Percentiles rank a stretch among this genome's conserved stretches.
Conservation (phyloP, 2,113 vertebrate genomes). For the Salvelinus fontinalis region DNA sequence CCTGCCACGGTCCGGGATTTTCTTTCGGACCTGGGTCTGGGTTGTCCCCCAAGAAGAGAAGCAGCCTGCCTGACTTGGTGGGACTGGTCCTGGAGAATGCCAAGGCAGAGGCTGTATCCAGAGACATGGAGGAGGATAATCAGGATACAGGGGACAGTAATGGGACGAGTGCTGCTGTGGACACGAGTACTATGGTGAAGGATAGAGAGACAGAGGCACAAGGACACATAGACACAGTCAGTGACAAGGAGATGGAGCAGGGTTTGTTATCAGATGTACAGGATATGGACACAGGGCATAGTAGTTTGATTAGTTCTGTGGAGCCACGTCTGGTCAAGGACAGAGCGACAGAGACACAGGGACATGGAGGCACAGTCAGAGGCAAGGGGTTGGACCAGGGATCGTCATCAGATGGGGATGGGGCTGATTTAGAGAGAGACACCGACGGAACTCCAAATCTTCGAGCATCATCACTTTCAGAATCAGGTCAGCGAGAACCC, state of each 20-base stretch:
- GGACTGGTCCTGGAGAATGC: constrained; percentile 62
- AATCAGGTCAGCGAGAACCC: neutral
- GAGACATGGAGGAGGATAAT: constrained; percentile 22
- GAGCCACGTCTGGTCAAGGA: too few relatives aligned
- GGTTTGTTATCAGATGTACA: constrained; percentile 5
- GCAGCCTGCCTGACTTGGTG: constrained; percentile 71
- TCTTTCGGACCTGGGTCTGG: constrained; percentile 9
- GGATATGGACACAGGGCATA: neutral
- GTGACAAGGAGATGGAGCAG: neutral
- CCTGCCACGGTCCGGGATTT: constrained; percentile 62
- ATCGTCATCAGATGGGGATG: too few relatives aligned
- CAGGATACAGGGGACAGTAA: neutral
- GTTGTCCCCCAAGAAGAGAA: constrained; percentile 27
- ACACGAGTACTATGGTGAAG: neutral
- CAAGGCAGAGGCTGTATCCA: constrained; percentile 22
- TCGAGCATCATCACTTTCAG: neutral
- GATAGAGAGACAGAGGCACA: neutral
- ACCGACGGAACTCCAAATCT: too few relatives aligned
- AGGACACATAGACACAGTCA: neutral
- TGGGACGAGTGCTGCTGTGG: constrained; percentile 10
- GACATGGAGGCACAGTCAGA: too few relatives aligned
- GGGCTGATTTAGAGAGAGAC: too few relatives aligned
- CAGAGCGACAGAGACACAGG: too few relatives aligned
- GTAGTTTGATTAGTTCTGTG: too few relatives aligned
- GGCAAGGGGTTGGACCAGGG: too few relatives aligned